A percentile compares a stretch with the other conserved stretches of the same genome.
Conservation (phyloP, 2,888 invertebrate species). For the Tupiocoris notatus region DNA sequence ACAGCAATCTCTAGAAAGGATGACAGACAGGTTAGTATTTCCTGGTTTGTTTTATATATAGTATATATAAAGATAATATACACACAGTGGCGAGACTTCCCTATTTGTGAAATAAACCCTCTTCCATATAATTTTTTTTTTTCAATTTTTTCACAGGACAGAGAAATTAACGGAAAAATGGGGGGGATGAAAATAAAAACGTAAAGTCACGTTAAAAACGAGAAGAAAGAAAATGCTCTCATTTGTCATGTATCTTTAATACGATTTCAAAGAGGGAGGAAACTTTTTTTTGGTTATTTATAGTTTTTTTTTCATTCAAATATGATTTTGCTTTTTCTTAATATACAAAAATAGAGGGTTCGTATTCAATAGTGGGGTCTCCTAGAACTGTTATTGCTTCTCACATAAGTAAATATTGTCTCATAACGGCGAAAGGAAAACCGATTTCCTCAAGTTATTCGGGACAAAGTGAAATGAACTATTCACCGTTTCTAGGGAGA, state of each 20-base stretch:
- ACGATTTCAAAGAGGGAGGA: slow-evolving; percentile 15
- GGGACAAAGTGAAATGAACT: too few species aligned
- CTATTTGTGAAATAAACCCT: slow-evolving; percentile 20
- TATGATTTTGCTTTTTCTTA: slow-evolving; percentile 30
- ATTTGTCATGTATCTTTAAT: slow-evolving; percentile 3
- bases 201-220: neutral
- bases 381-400: slow-evolving; percentile 50
- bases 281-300: slow-evolving; percentile 43
- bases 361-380: slow-evolving; percentile 46
- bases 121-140: slow-evolving; percentile 19
- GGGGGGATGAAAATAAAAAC: neutral
- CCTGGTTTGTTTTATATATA: neutral
- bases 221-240: neutral
- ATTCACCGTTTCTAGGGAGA: neutral
- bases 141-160: neutral
- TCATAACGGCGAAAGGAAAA: slow-evolving; percentile 50
- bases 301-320: slow-evolving; percentile 46
- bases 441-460: slow-evolving; percentile 3
- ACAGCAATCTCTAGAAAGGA: neutral
- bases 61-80: slow-evolving; percentile 11
- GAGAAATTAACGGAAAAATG: neutral
- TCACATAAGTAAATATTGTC: slow-evolving; percentile 49
- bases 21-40: slow-evolving; percentile 23
- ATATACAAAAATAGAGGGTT: slow-evolving; percentile 51
- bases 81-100: slow-evolving; percentile 29